Conservation (phyloP, 2,797 vertebrate species). For the Acipenser ruthenus region DNA sequence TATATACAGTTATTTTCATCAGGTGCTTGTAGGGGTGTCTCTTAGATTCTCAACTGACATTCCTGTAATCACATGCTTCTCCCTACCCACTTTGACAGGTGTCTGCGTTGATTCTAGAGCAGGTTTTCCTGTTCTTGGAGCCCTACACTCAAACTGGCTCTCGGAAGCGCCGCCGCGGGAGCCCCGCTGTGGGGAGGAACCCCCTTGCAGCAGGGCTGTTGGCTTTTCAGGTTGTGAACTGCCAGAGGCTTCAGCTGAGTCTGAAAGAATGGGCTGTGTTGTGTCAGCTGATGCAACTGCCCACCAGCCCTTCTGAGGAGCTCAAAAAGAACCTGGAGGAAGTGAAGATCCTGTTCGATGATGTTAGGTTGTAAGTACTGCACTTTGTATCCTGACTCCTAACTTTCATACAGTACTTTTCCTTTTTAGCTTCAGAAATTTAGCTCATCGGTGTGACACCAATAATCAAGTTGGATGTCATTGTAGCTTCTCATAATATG, state of each 20-base stretch:
- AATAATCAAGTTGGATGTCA: too few relatives aligned
- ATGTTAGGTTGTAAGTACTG: not conserved
- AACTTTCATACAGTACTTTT: too few relatives aligned
- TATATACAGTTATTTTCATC: too few relatives aligned
- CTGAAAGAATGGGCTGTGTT: slow-evolving; percentile 37
- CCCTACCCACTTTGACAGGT: slow-evolving; percentile 29
- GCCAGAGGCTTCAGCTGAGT: not conserved
- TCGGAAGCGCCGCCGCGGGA: not conserved
- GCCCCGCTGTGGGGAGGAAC: slow-evolving; percentile 2
- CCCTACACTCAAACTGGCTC: not conserved
- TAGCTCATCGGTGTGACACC: too few relatives aligned
- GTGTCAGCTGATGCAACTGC: slow-evolving; percentile 38
- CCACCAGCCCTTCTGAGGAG: slow-evolving; percentile 20
- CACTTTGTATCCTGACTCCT: not conserved
- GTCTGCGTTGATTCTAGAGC: slow-evolving; percentile 32
- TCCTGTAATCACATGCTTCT: not conserved
- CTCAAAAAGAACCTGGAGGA: slow-evolving; percentile 20
- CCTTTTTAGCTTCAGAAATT: too few relatives aligned
- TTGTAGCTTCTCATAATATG: too few relatives aligned
- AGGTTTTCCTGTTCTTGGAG: slow-evolving; percentile 34
- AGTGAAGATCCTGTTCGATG: not conserved
- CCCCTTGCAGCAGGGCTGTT: slow-evolving; percentile 40
- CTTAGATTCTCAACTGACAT: too few relatives aligned
- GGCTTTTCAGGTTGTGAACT: slow-evolving; percentile 33
- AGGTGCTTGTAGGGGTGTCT: too few relatives aligned